Evolutionary conservation across 2,113 vertebrate species (phyloP), one percentile per base, ranked within the genome.

Genomic region (Tylochromis polylepis): DNA sequence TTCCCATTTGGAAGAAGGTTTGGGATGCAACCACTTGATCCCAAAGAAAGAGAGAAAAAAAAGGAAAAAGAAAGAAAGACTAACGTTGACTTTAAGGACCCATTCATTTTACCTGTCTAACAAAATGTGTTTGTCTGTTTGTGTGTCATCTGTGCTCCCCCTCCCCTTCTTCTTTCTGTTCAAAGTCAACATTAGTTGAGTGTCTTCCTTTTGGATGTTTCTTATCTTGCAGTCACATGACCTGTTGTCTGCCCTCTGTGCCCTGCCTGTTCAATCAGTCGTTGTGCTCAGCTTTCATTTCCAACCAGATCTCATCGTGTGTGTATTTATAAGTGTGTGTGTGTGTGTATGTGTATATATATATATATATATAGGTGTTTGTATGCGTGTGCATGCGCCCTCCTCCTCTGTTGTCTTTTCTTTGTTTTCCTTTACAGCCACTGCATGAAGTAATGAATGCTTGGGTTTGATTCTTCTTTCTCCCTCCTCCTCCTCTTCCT

Each of bases 151-250:
- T 95, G 92, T 94, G 91, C 92, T 91, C 93, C 88, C 89, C 90
- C 67, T 72, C 38, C 89, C 87, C 81, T 83, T 82, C 62, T 67
- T 94, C 94, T 85, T 89, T 91, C 89, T 93, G 94, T 95, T 92
- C 94, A 95, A 96, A 96, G 96, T 96, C 95, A 96, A 96, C 96
- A 96, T 96, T 95, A 96, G 95, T 95, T 96, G 94, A 92, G 94
- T 95, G 95, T 96, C 91, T 92, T 92, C 92, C 93, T 94, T 96
- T 95, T 96, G 94, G 94, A 96, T 96, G 95, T 97, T 93, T 93
- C 93, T 92, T 92, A 93, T 91, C 94, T 95, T 83, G 88, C 84
- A 92, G 93, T 95, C 94, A 95, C 81, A 94, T 96, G 95, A 96
- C 94, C 94, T 93, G 95, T 94, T 94, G 95, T 95, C 93, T 93